These are phyloP conservation scores for Asarcornis scutulata DNA, from an alignment of 2,113 vertebrate genomes.

Conservation along the genomic window DNA sequence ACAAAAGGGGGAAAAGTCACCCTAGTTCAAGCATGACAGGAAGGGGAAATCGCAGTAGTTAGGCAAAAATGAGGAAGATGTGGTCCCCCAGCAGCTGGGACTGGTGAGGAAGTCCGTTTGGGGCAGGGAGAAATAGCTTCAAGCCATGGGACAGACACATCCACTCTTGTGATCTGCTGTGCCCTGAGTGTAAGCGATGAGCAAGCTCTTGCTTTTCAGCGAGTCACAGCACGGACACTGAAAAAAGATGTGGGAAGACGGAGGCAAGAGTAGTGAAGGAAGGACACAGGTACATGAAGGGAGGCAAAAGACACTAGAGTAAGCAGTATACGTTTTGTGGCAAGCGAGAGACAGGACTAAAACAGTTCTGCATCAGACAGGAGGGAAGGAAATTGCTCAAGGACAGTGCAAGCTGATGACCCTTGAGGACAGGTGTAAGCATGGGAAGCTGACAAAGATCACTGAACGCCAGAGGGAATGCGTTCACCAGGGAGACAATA, in stretches of 20 bases:
- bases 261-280: not conserved
- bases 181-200: not conserved
- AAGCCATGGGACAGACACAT: not conserved
- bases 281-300: not conserved
- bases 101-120: slow-evolving; percentile 40
- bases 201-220: not conserved
- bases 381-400: not conserved
- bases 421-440: not conserved
- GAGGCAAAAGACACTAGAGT: not conserved
- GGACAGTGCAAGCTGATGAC: fast-evolving
- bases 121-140: slow-evolving; percentile 9
- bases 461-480: not conserved
- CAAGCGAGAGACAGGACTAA: not conserved
- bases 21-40: slow-evolving; percentile 38
- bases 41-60: slow-evolving; percentile 41
- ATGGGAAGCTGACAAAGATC: not conserved
- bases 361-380: not conserved
- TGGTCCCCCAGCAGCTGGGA: slow-evolving; percentile 48
- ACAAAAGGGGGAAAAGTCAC: not conserved
- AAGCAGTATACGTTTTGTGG: not conserved
- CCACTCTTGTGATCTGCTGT: not conserved
- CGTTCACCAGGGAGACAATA: not conserved
- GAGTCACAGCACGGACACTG: not conserved
- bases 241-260: not conserved
- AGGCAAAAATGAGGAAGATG: slow-evolving; percentile 50